Conservation (phyloP, 2,888 invertebrate genomes). For the Patella caerulea region DNA sequence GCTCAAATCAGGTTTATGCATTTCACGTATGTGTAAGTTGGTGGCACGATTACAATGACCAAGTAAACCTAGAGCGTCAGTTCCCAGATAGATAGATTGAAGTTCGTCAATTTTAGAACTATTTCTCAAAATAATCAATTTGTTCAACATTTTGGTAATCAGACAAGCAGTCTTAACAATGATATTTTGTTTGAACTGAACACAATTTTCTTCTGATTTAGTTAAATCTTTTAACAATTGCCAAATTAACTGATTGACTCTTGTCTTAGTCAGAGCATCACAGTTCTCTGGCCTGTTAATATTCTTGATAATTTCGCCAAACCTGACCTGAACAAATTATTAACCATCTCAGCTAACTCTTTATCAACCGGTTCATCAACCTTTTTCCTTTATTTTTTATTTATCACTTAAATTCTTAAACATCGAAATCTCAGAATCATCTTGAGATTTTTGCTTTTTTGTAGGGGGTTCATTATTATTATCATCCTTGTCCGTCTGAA, state of each 20-base stretch:
- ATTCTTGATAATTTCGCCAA: constrained; percentile 1
- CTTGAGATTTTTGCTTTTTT: background rate
- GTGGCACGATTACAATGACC: too few relatives aligned
- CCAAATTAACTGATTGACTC: background rate
- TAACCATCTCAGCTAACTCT: constrained; percentile 21
- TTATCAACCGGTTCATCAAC: constrained; percentile 16
- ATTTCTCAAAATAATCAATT: too few relatives aligned
- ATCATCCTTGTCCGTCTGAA: background rate
- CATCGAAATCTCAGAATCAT: background rate
- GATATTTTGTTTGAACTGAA: too few relatives aligned
- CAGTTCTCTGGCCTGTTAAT: constrained; percentile 24
- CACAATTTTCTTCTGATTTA: too few relatives aligned
- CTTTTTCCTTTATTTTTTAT: constrained; percentile 12
- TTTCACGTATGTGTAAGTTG: too few relatives aligned
- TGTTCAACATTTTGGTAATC: too few relatives aligned
- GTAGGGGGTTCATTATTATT: background rate
- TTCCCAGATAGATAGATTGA: too few relatives aligned
- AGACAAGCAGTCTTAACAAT: too few relatives aligned
- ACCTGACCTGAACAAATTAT: constrained; percentile 13
- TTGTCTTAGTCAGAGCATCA: background rate
- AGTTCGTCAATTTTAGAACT: too few relatives aligned
- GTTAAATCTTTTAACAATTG: background rate
- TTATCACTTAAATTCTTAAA: background rate
- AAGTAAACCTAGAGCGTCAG: too few relatives aligned
- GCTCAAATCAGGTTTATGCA: too few relatives aligned